A percentile compares a stretch with the other conserved stretches of the same genome.
Conservation (phyloP, 1,140 invertebrate genomes). For the Drosophila baimaii region DNA sequence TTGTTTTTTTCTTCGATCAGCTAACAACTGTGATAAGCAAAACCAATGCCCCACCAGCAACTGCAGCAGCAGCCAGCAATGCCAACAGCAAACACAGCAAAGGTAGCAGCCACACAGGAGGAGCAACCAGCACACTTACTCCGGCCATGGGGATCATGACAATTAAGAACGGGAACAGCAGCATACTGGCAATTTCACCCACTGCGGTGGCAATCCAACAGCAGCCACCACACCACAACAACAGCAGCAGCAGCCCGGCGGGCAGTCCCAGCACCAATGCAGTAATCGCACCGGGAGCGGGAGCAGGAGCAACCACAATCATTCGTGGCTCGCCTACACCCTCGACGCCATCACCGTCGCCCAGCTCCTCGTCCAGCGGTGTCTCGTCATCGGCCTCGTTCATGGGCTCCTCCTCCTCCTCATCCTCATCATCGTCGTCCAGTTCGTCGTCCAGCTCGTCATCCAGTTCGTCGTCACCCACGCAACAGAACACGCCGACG, state of each 20-base stretch:
- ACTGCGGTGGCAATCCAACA: constrained; percentile 29
- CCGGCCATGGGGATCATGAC: constrained; percentile 51
- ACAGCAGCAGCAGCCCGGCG: constrained; percentile 40
- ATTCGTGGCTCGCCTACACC: constrained; percentile 80
- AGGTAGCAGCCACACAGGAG: too few relatives aligned
- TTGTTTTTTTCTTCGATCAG: not conserved
- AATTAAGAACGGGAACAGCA: constrained; percentile 44
- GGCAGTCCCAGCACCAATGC: constrained; percentile 60
- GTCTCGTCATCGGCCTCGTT: constrained; percentile 79
- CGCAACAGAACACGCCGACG: constrained; percentile 25
- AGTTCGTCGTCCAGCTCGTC: constrained; percentile 60
- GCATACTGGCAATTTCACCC: constrained; percentile 45
- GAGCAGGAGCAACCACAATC: constrained; percentile 33
- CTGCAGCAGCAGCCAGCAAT: constrained; percentile 23
- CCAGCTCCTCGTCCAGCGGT: constrained; percentile 76
- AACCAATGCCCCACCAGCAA: constrained; percentile 47
- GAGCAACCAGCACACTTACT: constrained; percentile 32
- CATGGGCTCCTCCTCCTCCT: constrained; percentile 62
- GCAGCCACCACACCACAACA: constrained; percentile 9
- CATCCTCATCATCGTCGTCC: constrained; percentile 55
- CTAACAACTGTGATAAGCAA: constrained; percentile 75
- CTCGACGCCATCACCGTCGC: constrained; percentile 80
- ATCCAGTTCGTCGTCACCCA: constrained; percentile 59
- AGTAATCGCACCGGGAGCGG: not conserved
- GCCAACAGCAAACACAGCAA: constrained; percentile 21